Conservation (phyloP, 2,797 vertebrate species). For the Glossophaga mutica region DNA sequence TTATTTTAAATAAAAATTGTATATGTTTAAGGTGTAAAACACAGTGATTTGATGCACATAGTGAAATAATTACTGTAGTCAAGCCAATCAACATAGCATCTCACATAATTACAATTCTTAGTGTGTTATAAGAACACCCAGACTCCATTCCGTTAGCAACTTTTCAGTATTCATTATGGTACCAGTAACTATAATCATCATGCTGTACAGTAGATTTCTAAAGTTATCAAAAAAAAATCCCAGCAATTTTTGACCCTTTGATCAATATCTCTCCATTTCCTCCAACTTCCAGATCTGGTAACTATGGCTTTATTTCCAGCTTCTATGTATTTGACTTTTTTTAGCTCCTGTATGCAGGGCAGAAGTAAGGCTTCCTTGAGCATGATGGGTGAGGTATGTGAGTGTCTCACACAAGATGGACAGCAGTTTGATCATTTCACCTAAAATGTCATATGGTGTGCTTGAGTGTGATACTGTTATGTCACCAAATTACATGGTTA, state of each 20-base stretch:
- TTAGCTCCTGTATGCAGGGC: not conserved
- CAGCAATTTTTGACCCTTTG: not conserved
- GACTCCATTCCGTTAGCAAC: not conserved
- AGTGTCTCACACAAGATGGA: too few species aligned
- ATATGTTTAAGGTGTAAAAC: not conserved
- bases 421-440: too few species aligned
- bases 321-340: not conserved
- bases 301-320: not conserved
- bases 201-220: not conserved
- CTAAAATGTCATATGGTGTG: too few species aligned
- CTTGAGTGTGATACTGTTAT: too few species aligned
- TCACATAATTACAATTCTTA: not conserved
- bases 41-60: not conserved
- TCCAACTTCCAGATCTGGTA: not conserved
- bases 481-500: too few species aligned
- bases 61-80: not conserved
- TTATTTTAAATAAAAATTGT: not conserved
- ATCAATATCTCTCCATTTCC: not conserved
- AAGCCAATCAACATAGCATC: not conserved
- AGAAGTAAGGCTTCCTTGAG: too few species aligned
- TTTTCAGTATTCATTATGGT: too few species aligned
- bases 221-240: not conserved
- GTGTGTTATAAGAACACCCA: not conserved
- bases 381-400: too few species aligned
- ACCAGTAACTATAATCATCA: too few species aligned